phyloP scores from a whole-genome alignment of 2,797 vertebrate genomes.

The Glyptemys insculpta region DNA sequence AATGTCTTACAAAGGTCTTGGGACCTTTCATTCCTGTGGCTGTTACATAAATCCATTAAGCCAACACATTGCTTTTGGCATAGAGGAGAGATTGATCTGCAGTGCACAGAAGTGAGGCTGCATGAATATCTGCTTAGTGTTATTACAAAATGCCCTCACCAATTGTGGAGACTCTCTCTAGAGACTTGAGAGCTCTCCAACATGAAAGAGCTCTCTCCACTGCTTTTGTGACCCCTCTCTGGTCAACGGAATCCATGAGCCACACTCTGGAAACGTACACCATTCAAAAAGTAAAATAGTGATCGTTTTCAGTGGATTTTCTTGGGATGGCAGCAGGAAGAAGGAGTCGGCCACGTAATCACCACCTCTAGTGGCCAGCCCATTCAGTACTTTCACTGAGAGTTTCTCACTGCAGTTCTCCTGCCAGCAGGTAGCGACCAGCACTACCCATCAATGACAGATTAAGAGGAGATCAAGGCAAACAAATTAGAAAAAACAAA shows the following conservation, averaged over 20 bases:
- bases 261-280: neutral
- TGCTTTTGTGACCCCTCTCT: neutral
- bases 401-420: neutral
- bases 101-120: neutral
- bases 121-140: neutral
- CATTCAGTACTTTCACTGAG: neutral
- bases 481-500: neutral
- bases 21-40: fast-evolving
- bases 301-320: neutral
- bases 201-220: neutral
- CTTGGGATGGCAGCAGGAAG: fast-evolving
- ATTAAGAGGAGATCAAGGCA: slow-evolving; percentile 15
- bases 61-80: neutral
- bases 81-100: neutral
- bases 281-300: no score
- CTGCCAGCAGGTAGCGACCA: neutral
- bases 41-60: neutral
- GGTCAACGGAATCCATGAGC: neutral
- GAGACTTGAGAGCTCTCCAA: neutral
- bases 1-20: neutral
- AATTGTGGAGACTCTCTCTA: neutral
- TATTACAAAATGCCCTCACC: neutral
- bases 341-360: neutral
- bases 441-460: neutral
- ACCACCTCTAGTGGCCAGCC: neutral